A percentile compares a stretch with the other conserved stretches of the same genome.
These are phyloP conservation scores for Lepus townsendii DNA, from an alignment of 2,797 vertebrate genomes.

Conservation along the genomic window DNA sequence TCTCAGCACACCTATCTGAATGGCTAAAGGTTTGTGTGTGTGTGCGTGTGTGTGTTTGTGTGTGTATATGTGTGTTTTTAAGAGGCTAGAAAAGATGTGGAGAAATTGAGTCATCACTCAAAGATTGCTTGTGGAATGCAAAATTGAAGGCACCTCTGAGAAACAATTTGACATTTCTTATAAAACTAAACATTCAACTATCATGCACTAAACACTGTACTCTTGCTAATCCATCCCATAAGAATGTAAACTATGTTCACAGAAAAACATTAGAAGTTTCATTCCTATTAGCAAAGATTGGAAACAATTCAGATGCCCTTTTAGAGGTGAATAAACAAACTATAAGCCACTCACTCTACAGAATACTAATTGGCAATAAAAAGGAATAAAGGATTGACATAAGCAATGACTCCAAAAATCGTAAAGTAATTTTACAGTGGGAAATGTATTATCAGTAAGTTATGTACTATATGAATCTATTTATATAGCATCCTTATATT, in stretches of 20 bases:
- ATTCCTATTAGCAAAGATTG: background rate
- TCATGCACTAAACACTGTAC: background rate
- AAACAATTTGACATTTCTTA: background rate
- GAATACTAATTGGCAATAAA: background rate
- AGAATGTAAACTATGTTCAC: background rate
- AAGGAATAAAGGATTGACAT: background rate
- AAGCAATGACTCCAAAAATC: background rate
- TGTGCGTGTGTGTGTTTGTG: no score
- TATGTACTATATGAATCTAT: background rate
- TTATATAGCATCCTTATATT: background rate
- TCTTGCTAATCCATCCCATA: background rate
- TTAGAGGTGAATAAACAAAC: background rate
- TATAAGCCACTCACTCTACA: background rate
- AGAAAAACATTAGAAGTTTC: conserved; percentile 3
- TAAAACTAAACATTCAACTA: background rate
- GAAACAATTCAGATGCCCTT: background rate
- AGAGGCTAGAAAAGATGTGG: background rate
- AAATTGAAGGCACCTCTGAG: background rate
- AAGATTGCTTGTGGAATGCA: background rate
- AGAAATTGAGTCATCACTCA: background rate
- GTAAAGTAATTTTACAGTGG: background rate
- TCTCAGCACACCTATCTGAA: background rate
- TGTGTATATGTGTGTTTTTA: no score
- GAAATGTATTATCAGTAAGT: background rate
- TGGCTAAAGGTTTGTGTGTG: background rate